Percentiles rank a stretch among this genome's conserved stretches.
phyloP scores from a whole-genome alignment of 2,888 invertebrate genomes.

The Parnassius smintheus region DNA sequence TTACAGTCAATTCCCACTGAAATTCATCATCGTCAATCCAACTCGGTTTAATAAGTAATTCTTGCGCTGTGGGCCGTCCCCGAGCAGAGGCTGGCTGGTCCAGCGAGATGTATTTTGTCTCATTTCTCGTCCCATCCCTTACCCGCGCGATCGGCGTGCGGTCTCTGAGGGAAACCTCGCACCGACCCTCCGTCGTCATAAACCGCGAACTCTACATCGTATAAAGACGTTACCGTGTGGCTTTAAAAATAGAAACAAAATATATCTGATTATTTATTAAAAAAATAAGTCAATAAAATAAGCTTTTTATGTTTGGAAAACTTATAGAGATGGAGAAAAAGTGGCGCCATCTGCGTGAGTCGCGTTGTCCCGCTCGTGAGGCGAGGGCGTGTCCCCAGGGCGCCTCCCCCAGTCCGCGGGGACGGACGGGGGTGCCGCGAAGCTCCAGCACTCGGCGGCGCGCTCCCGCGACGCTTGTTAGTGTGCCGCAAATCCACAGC shows the following conservation, averaged over 20 bases:
- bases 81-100: slow-evolving; percentile 56
- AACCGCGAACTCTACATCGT: slow-evolving; percentile 43
- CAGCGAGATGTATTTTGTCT: slow-evolving; percentile 69
- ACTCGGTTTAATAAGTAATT: slow-evolving; percentile 76
- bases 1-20: slow-evolving; percentile 78
- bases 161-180: slow-evolving; percentile 67
- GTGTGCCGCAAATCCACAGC: slow-evolving; percentile 80
- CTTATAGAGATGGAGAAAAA: slow-evolving; percentile 34
- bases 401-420: slow-evolving; percentile 78
- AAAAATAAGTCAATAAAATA: slow-evolving; percentile 13
- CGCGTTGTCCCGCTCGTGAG: slow-evolving; percentile 75
- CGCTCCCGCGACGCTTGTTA: slow-evolving; percentile 80
- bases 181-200: slow-evolving; percentile 57
- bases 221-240: slow-evolving; percentile 29
- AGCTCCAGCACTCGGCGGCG: slow-evolving; percentile 76
- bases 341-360: slow-evolving; percentile 71
- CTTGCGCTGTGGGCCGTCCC: slow-evolving; percentile 70
- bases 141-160: slow-evolving; percentile 52
- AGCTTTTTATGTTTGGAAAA: slow-evolving; percentile 33
- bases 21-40: slow-evolving; percentile 80
- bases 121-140: slow-evolving; percentile 64
- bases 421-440: slow-evolving; percentile 78
- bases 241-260: slow-evolving; percentile 34
- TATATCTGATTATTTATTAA: slow-evolving; percentile 19
- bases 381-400: slow-evolving; percentile 81